Conservation (phyloP, 2,113 vertebrate genomes). For the Neotragus pygmaeus region DNA sequence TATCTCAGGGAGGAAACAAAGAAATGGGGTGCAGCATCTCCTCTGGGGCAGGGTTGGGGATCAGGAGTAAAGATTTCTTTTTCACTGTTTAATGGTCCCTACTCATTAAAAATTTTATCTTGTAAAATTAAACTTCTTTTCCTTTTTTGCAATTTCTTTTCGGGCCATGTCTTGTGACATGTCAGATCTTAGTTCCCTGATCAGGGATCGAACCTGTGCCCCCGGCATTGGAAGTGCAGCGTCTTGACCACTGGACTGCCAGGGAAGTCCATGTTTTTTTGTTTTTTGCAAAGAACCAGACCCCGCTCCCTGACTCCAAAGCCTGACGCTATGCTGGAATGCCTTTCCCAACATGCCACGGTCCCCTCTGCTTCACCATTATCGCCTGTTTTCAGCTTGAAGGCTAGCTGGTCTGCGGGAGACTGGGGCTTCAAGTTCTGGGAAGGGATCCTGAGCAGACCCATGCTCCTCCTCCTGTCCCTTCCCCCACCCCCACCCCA, state of each 20-base stretch:
- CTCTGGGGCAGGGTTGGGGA: background rate
- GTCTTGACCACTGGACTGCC: background rate
- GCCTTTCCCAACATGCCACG: background rate
- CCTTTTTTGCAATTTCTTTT: background rate
- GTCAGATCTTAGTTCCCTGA: background rate
- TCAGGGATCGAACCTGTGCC: background rate
- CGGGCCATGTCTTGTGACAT: background rate
- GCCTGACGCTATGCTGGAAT: too few relatives aligned
- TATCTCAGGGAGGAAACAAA: background rate
- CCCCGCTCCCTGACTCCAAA: background rate
- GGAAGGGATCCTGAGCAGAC: background rate
- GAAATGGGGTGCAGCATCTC: background rate
- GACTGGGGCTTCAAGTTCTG: background rate
- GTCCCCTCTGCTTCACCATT: background rate
- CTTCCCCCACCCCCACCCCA: background rate
- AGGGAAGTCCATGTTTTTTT: background rate
- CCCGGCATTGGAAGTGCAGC: background rate
- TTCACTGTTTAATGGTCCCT: background rate
- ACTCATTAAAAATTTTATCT: background rate
- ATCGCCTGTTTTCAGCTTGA: background rate
- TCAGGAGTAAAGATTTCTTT: background rate
- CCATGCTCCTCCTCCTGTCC: rapidly evolving
- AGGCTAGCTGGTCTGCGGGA: background rate
- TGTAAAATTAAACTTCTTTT: background rate
- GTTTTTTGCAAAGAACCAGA: background rate